A percentile compares a stretch with the other conserved stretches of the same genome.
Evolutionary conservation across 2,113 vertebrate genomes (phyloP).

Genomic region (Strix aluco): DNA sequence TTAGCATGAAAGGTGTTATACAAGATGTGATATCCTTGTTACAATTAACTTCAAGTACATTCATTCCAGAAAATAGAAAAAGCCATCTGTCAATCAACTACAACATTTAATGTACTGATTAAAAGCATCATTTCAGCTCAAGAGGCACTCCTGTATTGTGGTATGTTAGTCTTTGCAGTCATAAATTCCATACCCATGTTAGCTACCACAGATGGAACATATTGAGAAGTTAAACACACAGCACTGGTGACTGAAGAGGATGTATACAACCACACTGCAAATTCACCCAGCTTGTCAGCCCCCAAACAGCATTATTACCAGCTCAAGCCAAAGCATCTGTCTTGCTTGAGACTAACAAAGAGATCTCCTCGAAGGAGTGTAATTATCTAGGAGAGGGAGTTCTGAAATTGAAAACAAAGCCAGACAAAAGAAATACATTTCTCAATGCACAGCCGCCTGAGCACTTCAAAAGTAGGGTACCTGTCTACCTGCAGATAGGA

Average conservation of each 20-base stretch:
- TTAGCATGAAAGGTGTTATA: conserved; percentile 10
- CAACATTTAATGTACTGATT: conserved; percentile 52
- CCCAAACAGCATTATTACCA: conserved; percentile 42
- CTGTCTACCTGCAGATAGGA: not conserved
- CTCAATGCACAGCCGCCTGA: not conserved
- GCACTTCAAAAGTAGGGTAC: not conserved
- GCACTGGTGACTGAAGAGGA: conserved; percentile 34
- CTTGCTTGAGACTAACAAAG: conserved; percentile 25
- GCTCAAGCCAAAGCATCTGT: conserved; percentile 58
- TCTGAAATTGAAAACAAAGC: not conserved
- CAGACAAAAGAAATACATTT: not conserved
- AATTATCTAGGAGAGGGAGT: not conserved
- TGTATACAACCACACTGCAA: conserved; percentile 41
- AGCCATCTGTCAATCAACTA: conserved; percentile 52
- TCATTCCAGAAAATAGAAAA: conserved; percentile 23
- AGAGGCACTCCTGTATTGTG: conserved; percentile 53
- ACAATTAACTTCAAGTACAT: conserved; percentile 21
- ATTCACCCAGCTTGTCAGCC: conserved; percentile 56
- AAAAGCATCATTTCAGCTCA: conserved; percentile 50
- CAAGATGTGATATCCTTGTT: conserved; percentile 11
- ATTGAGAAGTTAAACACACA: conserved; percentile 48
- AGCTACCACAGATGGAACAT: conserved; percentile 54
- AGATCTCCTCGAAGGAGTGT: not conserved
- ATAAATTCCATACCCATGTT: conserved; percentile 46
- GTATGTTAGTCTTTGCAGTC: conserved; percentile 37